A percentile compares a stretch with the other conserved stretches of the same genome.
Conservation (phyloP, 2,888 invertebrate species). For the Microctonus brassicae region DNA sequence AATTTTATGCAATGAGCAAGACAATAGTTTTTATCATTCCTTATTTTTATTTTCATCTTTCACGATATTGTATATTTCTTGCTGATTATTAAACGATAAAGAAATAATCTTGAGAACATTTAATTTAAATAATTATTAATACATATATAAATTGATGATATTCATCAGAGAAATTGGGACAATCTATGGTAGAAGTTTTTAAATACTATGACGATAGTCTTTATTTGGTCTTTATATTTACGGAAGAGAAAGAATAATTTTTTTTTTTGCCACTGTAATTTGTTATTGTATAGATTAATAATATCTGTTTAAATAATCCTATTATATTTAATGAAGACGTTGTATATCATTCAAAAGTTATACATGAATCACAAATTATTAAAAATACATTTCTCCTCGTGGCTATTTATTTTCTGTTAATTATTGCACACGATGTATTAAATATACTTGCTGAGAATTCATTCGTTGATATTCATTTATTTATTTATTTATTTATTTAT, state of each 20-base stretch:
- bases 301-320: neutral
- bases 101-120: neutral
- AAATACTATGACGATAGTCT: conserved; percentile 37
- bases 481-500: neutral
- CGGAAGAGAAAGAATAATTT: neutral
- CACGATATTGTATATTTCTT: too few species aligned
- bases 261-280: neutral
- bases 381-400: conserved; percentile 16
- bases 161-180: neutral
- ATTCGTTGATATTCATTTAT: conserved; percentile 1
- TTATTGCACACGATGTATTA: neutral
- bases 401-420: neutral
- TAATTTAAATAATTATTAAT: neutral
- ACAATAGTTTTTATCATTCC: conserved; percentile 47
- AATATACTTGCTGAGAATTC: neutral
- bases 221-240: conserved; percentile 28
- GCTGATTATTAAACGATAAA: too few species aligned
- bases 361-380: conserved; percentile 15
- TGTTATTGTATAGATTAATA: neutral
- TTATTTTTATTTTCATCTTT: conserved; percentile 4
- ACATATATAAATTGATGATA: conserved; percentile 13
- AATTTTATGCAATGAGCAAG: conserved; percentile 53
- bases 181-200: neutral
- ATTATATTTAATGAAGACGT: neutral
- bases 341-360: neutral